Conservation (phyloP, 1,140 invertebrate species). For the Drosophila murphyi region DNA sequence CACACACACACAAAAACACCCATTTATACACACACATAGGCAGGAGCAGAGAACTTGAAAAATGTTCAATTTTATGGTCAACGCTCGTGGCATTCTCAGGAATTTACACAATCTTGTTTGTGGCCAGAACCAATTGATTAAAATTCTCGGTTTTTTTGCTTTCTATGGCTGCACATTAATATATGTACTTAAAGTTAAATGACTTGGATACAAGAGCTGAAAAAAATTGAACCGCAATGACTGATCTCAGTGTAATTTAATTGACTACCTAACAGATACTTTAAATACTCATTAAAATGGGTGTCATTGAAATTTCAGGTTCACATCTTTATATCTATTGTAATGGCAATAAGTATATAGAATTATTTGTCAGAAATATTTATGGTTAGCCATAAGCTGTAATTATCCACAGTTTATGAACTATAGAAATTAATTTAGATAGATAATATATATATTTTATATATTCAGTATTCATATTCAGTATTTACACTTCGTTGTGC, state of each 20-base stretch:
- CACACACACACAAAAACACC: conserved; percentile 28
- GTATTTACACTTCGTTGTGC: conserved; percentile 7
- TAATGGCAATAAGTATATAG: too few species aligned
- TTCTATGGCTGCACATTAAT: conserved; percentile 12
- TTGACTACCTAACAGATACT: conserved; percentile 14
- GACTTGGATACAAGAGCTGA: not conserved
- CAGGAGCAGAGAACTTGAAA: conserved; percentile 66
- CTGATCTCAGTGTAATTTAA: not conserved
- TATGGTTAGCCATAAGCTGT: too few species aligned
- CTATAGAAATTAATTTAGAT: too few species aligned
- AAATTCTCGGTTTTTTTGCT: conserved; percentile 17
- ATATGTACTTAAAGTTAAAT: not conserved
- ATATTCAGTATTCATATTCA: not conserved
- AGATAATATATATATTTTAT: too few species aligned
- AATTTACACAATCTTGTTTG: conserved; percentile 52
- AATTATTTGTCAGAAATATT: too few species aligned
- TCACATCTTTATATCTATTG: too few species aligned
- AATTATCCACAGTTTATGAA: too few species aligned
- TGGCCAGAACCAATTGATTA: conserved; percentile 70
- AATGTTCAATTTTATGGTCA: conserved; percentile 79
- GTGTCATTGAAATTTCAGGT: too few species aligned
- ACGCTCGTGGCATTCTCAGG: conserved; percentile 72
- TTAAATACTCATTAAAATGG: not conserved
- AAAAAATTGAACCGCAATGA: not conserved
- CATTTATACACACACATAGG: conserved; percentile 2